Conservation (phyloP, 2,113 vertebrate species). For the Oxygymnocypris stewartii region DNA sequence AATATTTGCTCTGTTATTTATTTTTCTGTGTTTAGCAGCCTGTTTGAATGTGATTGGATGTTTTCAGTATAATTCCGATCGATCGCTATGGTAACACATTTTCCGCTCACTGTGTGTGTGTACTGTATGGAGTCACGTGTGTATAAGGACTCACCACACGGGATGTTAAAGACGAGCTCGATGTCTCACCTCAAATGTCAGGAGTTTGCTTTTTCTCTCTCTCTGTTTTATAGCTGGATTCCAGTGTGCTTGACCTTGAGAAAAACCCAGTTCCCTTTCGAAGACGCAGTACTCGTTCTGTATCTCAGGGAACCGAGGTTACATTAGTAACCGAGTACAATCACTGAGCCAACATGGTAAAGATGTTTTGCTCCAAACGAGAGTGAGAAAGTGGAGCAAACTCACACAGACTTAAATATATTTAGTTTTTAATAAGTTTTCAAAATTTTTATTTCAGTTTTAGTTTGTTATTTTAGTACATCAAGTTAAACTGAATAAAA, state of each 20-base stretch:
- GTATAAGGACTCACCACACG: neutral
- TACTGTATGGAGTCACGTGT: neutral
- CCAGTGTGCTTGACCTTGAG: slow-evolving; percentile 19
- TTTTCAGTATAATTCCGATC: neutral
- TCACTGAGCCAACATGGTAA: neutral
- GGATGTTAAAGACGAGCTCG: neutral
- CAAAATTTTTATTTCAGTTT: no score
- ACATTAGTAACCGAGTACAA: no score
- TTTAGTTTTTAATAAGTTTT: no score
- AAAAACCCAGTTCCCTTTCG: neutral
- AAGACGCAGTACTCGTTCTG: no score
- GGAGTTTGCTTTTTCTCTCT: neutral
- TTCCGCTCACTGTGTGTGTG: neutral
- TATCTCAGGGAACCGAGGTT: no score
- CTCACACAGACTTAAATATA: neutral
- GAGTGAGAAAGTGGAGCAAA: neutral
- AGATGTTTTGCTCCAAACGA: neutral
- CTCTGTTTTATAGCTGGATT: neutral
- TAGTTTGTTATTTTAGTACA: no score
- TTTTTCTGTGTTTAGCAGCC: neutral
- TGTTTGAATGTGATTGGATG: neutral
- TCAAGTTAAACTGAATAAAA: no score
- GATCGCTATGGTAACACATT: neutral
- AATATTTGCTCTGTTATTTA: neutral
- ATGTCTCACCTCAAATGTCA: neutral